Conservation (phyloP, 2,113 vertebrate genomes). For the Chinchilla lanigera region DNA sequence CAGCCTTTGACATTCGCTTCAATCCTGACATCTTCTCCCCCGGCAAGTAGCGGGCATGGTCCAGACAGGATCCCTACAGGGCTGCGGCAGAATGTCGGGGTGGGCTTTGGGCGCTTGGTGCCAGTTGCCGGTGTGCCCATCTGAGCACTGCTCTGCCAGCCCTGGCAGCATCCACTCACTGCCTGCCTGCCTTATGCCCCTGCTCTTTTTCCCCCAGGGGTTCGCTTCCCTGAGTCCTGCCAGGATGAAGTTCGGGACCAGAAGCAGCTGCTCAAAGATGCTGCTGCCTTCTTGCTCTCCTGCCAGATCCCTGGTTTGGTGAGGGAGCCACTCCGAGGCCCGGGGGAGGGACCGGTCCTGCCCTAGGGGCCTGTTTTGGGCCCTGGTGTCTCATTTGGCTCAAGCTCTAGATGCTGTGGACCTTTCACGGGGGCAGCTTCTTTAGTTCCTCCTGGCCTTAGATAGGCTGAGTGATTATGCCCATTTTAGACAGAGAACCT, state of each 20-base stretch:
- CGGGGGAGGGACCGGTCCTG: constrained; percentile 49
- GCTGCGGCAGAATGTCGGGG: accelerated
- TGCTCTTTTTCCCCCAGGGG: constrained; percentile 86
- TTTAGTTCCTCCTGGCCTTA: background rate
- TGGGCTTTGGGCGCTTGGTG: background rate
- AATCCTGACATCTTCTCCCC: constrained; percentile 99
- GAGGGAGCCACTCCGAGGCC: constrained; percentile 82
- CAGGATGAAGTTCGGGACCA: constrained; percentile 95
- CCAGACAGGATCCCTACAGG: accelerated
- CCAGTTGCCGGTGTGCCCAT: too few relatives aligned
- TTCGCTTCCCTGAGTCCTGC: constrained; percentile 94
- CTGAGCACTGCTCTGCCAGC: background rate
- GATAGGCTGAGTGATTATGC: background rate
- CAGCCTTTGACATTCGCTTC: constrained; percentile 97
- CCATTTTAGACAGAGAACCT: accelerated
- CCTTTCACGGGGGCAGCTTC: background rate
- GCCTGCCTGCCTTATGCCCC: background rate
- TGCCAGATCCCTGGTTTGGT: constrained; percentile 98
- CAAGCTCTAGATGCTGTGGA: background rate
- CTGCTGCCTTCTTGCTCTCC: constrained; percentile 94
- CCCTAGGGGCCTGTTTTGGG: background rate
- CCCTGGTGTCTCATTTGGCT: background rate
- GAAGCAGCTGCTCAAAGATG: constrained; percentile 97
- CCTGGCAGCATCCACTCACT: accelerated
- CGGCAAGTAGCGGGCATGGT: constrained; percentile 84